phyloP scores from a whole-genome alignment of 2,888 invertebrate species.

The Parelbella ahira region DNA sequence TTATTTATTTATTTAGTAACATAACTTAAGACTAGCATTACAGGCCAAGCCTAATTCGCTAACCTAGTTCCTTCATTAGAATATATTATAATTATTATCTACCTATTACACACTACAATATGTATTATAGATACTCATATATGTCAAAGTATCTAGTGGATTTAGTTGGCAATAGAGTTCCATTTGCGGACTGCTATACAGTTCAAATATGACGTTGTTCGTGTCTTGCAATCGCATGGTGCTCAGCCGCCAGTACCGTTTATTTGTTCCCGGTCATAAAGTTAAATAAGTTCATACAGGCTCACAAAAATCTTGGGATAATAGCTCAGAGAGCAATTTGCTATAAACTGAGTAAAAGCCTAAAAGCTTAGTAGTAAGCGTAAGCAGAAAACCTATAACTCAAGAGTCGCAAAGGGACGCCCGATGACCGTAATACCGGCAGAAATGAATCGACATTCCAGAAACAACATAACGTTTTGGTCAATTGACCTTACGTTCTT shows the following conservation, averaged over 20 bases:
- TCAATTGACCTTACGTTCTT: slow-evolving; percentile 8
- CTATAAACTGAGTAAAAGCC: slow-evolving; percentile 13
- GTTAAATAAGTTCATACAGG: too few relatives aligned
- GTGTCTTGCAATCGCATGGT: neutral
- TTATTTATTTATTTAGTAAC: too few relatives aligned
- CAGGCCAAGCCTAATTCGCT: too few relatives aligned
- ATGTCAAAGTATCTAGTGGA: slow-evolving; percentile 1
- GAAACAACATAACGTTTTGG: slow-evolving; percentile 8
- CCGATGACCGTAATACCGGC: slow-evolving; percentile 11
- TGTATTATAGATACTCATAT: too few relatives aligned
- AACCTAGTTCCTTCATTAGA: too few relatives aligned
- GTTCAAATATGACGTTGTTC: slow-evolving; percentile 1
- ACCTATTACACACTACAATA: too few relatives aligned
- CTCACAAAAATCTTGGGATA: slow-evolving; percentile 5
- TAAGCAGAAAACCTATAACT: slow-evolving; percentile 21
- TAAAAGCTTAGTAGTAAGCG: slow-evolving; percentile 16
- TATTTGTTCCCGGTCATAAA: too few relatives aligned
- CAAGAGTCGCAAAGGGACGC: slow-evolving; percentile 19
- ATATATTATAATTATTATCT: too few relatives aligned
- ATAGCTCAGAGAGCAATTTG: slow-evolving; percentile 14
- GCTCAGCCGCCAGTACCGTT: too few relatives aligned
- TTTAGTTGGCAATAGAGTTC: slow-evolving; percentile 5
- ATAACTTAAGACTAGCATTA: too few relatives aligned
- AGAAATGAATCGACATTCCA: slow-evolving; percentile 17
- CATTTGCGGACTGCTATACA: neutral